Evolutionary conservation across 2,888 invertebrate species (phyloP).

Genomic region (Acanthococcus lagerstroemiae): DNA sequence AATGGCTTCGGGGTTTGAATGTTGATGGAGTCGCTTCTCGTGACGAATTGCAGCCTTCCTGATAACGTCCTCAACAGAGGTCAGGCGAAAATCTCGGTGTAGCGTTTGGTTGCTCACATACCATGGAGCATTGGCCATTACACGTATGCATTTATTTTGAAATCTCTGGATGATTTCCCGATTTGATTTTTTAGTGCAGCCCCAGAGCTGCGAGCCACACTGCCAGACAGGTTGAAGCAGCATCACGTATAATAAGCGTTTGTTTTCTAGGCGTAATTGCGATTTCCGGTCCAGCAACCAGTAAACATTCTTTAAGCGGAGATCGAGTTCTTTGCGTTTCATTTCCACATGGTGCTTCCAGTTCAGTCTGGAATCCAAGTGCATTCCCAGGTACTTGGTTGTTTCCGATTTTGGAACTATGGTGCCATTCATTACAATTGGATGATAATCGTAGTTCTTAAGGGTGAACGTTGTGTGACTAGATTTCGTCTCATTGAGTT

Average conservation of each 20-base stretch:
- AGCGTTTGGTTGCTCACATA: background rate
- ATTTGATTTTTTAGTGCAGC: background rate
- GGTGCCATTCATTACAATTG: background rate
- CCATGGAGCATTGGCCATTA: background rate
- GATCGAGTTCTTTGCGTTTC: background rate
- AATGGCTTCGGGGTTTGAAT: background rate
- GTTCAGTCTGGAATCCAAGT: background rate
- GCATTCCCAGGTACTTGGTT: background rate
- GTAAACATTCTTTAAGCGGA: background rate
- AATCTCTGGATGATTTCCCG: background rate
- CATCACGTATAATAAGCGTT: background rate
- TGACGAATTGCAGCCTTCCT: background rate
- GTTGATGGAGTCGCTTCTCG: background rate
- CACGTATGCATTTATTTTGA: background rate
- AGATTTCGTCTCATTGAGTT: slow-evolving; percentile 2
- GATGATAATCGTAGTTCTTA: background rate
- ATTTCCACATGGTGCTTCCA: background rate
- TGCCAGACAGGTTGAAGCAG: background rate
- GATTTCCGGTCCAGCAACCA: background rate
- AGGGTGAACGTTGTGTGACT: slow-evolving; percentile 1
- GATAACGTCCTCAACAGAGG: background rate
- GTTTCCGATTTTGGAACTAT: background rate
- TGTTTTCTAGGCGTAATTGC: background rate
- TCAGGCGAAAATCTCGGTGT: background rate
- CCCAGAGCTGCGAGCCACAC: background rate